phyloP scores from a whole-genome alignment of 2,113 vertebrate genomes.

The Hyaena hyaena region DNA sequence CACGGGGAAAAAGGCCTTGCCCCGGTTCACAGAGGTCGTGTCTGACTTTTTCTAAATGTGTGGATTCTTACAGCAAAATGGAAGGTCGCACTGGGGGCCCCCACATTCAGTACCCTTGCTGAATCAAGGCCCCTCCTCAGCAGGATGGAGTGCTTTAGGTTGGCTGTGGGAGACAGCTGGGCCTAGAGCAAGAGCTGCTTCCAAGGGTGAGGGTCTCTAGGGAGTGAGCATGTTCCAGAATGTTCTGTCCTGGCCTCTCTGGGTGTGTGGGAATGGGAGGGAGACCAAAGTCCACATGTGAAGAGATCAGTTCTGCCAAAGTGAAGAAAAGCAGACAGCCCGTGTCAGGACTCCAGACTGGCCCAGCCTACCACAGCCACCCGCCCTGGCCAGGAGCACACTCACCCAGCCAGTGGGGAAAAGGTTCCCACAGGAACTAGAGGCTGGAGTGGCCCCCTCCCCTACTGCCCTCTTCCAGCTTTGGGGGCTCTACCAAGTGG shows the following conservation, averaged over 20 bases:
- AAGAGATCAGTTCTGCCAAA: slow-evolving; percentile 20
- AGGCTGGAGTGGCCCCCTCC: rapidly evolving
- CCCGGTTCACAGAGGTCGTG: neutral
- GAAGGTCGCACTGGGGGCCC: rapidly evolving
- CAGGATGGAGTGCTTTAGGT: neutral
- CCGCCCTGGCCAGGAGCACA: neutral
- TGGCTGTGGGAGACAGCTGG: neutral
- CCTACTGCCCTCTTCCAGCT: no score
- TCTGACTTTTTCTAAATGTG: neutral
- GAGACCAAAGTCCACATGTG: neutral
- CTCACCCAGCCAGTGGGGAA: neutral
- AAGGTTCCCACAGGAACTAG: neutral
- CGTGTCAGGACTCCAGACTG: neutral
- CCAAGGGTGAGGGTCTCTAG: neutral
- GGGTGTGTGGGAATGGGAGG: slow-evolving; percentile 27
- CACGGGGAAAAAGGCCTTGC: neutral
- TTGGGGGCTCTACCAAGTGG: neutral
- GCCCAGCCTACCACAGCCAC: neutral
- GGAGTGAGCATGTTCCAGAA: neutral
- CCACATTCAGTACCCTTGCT: neutral
- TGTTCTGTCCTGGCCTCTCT: neutral
- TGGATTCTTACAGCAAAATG: neutral
- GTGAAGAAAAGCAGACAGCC: slow-evolving; percentile 40
- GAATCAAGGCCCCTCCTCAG: neutral
- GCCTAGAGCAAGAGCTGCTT: neutral